Evolutionary conservation across 2,888 invertebrate genomes (phyloP).

Genomic region (Aquatica leii): DNA sequence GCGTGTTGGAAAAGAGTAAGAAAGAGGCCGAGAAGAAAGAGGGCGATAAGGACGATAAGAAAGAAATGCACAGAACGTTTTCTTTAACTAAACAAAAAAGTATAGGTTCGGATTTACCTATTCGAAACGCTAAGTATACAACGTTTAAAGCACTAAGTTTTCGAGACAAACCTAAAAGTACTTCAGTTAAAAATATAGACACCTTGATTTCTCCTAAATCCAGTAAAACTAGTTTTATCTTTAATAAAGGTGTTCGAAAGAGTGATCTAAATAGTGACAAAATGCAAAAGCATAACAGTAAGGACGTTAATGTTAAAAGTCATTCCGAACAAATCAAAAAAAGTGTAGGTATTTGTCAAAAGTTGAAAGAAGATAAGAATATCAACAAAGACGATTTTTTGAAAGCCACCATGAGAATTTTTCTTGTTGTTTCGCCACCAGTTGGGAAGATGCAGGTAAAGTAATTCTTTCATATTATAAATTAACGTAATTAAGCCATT

Average conservation of each 20-base stretch:
- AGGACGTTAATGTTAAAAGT: conserved; percentile 53
- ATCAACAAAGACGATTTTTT: conserved; percentile 73
- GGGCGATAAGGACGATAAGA: conserved; percentile 32
- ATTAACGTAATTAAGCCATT: too few relatives aligned
- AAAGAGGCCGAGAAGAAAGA: conserved; percentile 53
- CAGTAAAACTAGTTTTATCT: conserved; percentile 39
- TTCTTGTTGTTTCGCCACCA: conserved; percentile 76
- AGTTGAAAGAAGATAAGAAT: conserved; percentile 45
- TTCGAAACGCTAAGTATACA: conserved; percentile 38
- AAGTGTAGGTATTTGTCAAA: conserved; percentile 42
- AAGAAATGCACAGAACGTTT: conserved; percentile 19
- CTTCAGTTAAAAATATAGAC: conserved; percentile 52
- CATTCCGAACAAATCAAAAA: conserved; percentile 38
- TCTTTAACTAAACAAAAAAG: conserved; percentile 56
- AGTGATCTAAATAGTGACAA: conserved; percentile 54
- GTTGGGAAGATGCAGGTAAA: conserved; percentile 67
- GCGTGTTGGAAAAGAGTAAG: conserved; percentile 42
- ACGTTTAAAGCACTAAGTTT: conserved; percentile 53
- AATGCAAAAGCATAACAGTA: conserved; percentile 50
- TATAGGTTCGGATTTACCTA: conserved; percentile 50
- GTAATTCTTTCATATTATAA: background rate
- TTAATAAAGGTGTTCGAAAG: conserved; percentile 57
- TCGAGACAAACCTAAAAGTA: conserved; percentile 53
- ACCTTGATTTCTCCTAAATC: conserved; percentile 43
- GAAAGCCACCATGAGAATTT: conserved; percentile 77